Evolutionary conservation across 2,797 vertebrate species (phyloP).

Genomic region (Sternotherus odoratus): DNA sequence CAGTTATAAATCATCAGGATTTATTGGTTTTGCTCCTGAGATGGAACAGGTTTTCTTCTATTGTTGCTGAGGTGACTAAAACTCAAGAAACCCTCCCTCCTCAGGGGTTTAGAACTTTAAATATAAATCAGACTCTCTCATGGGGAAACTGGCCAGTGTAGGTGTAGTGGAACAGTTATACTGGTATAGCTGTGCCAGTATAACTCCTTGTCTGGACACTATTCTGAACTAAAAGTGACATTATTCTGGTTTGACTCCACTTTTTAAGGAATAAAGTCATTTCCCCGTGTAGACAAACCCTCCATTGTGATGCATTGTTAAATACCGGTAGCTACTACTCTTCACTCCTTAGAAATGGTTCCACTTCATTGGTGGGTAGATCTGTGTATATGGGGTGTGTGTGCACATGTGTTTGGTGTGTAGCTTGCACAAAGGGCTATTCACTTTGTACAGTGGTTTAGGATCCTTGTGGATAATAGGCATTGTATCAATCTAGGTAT

Average conservation of each 20-base stretch:
- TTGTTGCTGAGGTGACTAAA: neutral
- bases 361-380: neutral
- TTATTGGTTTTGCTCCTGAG: neutral
- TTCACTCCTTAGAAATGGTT: neutral
- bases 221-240: neutral
- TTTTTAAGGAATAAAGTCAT: neutral
- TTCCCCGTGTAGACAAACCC: neutral
- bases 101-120: neutral
- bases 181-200: neutral
- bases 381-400: neutral
- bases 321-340: neutral
- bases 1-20: fast-evolving
- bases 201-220: neutral
- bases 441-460: neutral
- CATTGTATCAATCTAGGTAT: neutral
- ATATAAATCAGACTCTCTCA: neutral
- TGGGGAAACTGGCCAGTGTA: neutral
- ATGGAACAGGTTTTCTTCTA: neutral
- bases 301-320: neutral
- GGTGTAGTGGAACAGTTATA: neutral
- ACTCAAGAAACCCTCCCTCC: neutral
- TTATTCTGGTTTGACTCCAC: too few species aligned
- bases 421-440: neutral
- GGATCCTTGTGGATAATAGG: neutral
- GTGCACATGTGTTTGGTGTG: neutral